Evolutionary conservation across 2,113 vertebrate genomes (phyloP).

Genomic region (Holacanthus passer): DNA sequence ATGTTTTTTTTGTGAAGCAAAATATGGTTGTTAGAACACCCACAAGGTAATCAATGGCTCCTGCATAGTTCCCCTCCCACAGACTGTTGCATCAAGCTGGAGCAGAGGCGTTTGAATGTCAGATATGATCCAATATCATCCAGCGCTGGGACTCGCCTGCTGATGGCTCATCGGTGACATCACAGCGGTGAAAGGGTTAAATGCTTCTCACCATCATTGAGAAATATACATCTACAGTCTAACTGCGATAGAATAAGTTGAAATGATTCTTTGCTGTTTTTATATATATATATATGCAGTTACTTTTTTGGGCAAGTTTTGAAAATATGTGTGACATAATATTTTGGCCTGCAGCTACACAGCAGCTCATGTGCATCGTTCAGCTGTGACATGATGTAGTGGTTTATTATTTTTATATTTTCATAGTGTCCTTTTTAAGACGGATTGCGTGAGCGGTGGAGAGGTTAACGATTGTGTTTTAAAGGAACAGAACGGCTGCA

Average conservation of each 20-base stretch:
- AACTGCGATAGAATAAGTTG: too few species aligned
- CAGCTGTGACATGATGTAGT: not conserved
- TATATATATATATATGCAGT: too few species aligned
- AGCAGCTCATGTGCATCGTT: not conserved
- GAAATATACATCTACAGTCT: not conserved
- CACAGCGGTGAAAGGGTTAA: constrained; percentile 39
- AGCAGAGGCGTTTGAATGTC: constrained; percentile 72
- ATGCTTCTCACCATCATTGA: not conserved
- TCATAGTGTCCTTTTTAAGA: not conserved
- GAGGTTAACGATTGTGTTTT: too few species aligned
- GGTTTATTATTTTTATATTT: not conserved
- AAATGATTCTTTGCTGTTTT: too few species aligned
- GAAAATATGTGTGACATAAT: not conserved
- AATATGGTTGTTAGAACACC: constrained; percentile 58
- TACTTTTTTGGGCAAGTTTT: not conserved
- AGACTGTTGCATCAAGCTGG: constrained; percentile 46
- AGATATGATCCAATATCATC: constrained; percentile 56
- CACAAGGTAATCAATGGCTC: constrained; percentile 67
- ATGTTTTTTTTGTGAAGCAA: constrained; percentile 46
- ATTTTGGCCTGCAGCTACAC: not conserved
- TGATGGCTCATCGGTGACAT: constrained; percentile 52
- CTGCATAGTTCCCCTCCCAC: constrained; percentile 61
- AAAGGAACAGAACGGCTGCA: not conserved
- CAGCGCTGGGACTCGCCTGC: constrained; percentile 36
- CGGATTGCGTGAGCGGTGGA: not conserved